These are phyloP conservation scores for Pseudeuparius sepicola DNA, from an alignment of 2,888 invertebrate genomes.

Conservation along the genomic window DNA sequence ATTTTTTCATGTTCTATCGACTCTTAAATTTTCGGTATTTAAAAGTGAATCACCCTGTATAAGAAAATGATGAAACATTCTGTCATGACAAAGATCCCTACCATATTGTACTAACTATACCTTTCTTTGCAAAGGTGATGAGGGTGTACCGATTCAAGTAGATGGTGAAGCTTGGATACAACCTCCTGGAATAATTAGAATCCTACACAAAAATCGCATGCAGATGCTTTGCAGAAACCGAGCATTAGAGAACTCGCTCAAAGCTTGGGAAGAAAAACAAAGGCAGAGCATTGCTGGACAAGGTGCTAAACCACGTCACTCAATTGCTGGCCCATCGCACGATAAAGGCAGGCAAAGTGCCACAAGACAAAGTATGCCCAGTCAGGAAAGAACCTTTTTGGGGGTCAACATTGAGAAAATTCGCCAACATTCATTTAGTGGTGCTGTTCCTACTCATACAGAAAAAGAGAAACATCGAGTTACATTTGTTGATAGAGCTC, in stretches of 20 bases:
- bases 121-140: no score
- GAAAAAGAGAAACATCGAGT: slow-evolving; percentile 31
- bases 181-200: slow-evolving; percentile 90
- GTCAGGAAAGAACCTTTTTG: slow-evolving; percentile 34
- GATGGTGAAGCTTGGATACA: slow-evolving; percentile 99
- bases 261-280: slow-evolving; percentile 80
- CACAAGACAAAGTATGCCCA: slow-evolving; percentile 38
- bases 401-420: slow-evolving; percentile 38
- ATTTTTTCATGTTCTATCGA: no score
- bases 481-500: slow-evolving; percentile 34
- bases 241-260: slow-evolving; percentile 80
- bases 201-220: slow-evolving; percentile 93
- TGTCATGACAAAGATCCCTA: no score
- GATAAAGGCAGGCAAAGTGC: slow-evolving; percentile 36
- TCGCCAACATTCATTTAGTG: slow-evolving; percentile 39
- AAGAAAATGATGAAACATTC: no score
- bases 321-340: slow-evolving; percentile 30
- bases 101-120: no score
- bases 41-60: no score
- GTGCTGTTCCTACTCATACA: slow-evolving; percentile 30
- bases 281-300: slow-evolving; percentile 46
- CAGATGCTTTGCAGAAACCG: slow-evolving; percentile 92
- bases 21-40: no score
- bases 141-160: slow-evolving; percentile 89
- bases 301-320: slow-evolving; percentile 38